Percentiles rank a stretch among this genome's conserved stretches.
Conservation (phyloP, 2,888 invertebrate genomes). For the Bhutanitis thaidina region DNA sequence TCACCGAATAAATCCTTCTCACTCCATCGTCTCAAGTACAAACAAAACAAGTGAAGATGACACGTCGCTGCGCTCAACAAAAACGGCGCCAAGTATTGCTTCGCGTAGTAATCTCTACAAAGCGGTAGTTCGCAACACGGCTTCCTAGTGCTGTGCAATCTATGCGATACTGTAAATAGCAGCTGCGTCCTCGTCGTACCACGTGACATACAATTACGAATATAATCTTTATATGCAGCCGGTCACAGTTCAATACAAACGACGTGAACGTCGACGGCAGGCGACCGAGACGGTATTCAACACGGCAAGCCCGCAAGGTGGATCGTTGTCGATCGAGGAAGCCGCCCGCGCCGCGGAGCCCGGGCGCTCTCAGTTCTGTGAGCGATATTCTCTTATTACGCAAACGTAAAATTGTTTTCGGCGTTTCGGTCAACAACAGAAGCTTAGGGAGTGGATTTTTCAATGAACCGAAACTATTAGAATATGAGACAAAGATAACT, state of each 20-base stretch:
- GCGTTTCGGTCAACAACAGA: too few species aligned
- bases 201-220: constrained; percentile 30
- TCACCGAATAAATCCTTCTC: constrained; percentile 43
- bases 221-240: constrained; percentile 53
- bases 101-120: not conserved
- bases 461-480: too few species aligned
- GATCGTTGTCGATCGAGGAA: too few species aligned
- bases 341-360: too few species aligned
- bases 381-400: too few species aligned
- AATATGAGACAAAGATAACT: too few species aligned
- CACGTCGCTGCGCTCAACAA: not conserved
- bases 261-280: constrained; percentile 28
- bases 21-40: constrained; percentile 31
- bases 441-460: too few species aligned
- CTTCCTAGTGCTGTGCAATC: not conserved
- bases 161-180: not conserved
- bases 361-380: too few species aligned
- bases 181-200: not conserved
- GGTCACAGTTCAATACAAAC: constrained; percentile 36
- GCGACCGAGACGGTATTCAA: too few species aligned
- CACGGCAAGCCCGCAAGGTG: too few species aligned
- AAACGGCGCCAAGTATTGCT: not conserved
- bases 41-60: constrained; percentile 12
- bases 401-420: too few species aligned
- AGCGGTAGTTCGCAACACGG: not conserved